Evolutionary conservation across 2,797 vertebrate genomes (phyloP).

Genomic region (Pteropus rufus): DNA sequence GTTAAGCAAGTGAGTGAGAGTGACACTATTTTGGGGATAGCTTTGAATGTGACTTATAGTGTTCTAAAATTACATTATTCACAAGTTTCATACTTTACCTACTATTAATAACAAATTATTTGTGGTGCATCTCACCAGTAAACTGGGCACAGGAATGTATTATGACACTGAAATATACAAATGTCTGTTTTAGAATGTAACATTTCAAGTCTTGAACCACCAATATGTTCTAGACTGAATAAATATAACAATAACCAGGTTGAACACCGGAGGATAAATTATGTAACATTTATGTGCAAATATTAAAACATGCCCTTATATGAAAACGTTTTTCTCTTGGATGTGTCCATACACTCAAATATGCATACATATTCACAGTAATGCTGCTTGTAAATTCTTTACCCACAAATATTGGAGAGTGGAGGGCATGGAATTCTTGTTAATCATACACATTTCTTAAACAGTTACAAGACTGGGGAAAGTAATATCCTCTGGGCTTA

Average conservation of each 20-base stretch:
- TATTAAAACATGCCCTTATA: neutral
- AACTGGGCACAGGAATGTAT: neutral
- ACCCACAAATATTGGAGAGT: neutral
- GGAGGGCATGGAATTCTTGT: constrained; percentile 36
- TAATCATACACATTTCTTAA: constrained; percentile 13
- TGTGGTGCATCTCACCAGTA: neutral
- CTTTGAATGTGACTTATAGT: neutral
- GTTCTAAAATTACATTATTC: neutral
- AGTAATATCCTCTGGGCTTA: neutral
- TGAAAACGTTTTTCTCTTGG: neutral
- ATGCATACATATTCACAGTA: neutral
- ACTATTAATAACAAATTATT: neutral
- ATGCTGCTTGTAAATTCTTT: constrained; percentile 45
- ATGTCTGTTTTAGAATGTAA: neutral
- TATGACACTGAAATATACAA: neutral
- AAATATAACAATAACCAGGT: neutral
- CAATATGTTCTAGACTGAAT: neutral
- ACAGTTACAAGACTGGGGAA: neutral
- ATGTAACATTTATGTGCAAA: neutral
- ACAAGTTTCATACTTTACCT: neutral
- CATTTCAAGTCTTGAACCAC: neutral
- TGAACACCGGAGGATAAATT: neutral
- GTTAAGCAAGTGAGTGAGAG: neutral
- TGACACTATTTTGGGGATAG: neutral
- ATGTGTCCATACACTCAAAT: neutral